These are phyloP conservation scores for Polymixis flavicincta DNA, from an alignment of 2,888 invertebrate genomes.

Conservation along the genomic window DNA sequence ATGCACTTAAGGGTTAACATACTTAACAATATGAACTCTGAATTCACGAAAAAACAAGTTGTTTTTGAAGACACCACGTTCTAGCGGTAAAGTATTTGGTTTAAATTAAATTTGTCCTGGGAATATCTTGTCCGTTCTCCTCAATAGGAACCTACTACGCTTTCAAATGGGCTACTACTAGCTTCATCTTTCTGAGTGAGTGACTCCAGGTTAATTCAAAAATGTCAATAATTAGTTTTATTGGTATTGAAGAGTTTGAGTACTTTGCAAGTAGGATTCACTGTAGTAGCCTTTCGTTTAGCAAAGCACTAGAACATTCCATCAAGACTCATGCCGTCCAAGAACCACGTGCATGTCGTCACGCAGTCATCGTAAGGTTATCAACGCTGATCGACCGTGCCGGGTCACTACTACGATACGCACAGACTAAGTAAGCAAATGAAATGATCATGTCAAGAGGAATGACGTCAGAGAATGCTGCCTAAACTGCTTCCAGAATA, in stretches of 20 bases:
- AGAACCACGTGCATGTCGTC: conserved; percentile 40
- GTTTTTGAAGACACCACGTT: background rate
- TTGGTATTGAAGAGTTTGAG: background rate
- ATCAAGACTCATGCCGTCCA: background rate
- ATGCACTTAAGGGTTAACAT: too few species aligned
- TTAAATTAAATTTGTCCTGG: background rate
- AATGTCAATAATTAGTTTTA: background rate
- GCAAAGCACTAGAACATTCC: conserved; percentile 32
- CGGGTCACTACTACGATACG: conserved; percentile 57
- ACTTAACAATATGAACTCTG: background rate
- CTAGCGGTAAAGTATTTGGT: background rate
- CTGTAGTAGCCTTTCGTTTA: background rate
- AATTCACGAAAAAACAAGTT: background rate
- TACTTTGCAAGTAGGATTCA: background rate
- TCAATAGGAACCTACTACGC: too few species aligned
- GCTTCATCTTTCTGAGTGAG: background rate
- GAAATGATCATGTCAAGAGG: background rate
- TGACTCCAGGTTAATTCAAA: background rate
- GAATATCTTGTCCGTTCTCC: background rate
- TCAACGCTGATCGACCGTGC: conserved; percentile 39
- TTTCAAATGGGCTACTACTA: background rate
- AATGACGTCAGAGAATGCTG: background rate
- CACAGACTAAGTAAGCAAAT: conserved; percentile 22
- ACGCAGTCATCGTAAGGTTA: conserved; percentile 50
- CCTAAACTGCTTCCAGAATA: background rate